Evolutionary conservation across 2,113 vertebrate genomes (phyloP).

Genomic region (Salvator merianae): DNA sequence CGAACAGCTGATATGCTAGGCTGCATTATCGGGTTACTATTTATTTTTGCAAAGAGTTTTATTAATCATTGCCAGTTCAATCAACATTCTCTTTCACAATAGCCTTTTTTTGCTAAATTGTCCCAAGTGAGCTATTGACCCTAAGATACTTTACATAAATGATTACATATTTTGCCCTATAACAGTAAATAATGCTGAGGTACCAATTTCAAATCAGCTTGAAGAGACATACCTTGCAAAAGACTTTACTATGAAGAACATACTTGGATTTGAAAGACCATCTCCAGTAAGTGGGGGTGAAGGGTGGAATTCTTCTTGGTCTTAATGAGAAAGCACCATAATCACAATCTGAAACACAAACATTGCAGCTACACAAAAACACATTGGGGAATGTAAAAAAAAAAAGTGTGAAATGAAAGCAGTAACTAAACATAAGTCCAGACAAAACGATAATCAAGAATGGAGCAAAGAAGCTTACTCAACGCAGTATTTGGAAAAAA

Average conservation of each 20-base stretch:
- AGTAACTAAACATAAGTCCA: background rate
- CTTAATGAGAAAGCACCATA: conserved; percentile 28
- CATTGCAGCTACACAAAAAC: background rate
- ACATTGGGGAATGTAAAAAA: background rate
- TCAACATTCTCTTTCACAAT: conserved; percentile 14
- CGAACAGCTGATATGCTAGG: conserved; percentile 37
- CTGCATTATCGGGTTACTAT: conserved; percentile 21
- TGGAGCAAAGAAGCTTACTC: background rate
- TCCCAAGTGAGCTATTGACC: background rate
- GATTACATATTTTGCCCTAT: conserved; percentile 28
- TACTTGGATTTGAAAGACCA: conserved; percentile 30
- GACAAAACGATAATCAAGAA: background rate
- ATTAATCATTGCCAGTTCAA: conserved; percentile 47
- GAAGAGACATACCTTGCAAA: background rate
- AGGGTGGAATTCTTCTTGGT: background rate
- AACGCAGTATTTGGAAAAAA: background rate
- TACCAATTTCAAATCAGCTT: conserved; percentile 11
- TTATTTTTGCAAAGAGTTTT: conserved; percentile 45
- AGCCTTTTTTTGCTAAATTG: conserved; percentile 36
- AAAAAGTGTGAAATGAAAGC: background rate
- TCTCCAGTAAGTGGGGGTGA: background rate
- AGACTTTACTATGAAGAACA: background rate
- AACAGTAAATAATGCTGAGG: conserved; percentile 25
- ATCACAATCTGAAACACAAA: background rate
- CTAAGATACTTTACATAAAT: conserved; percentile 23